A percentile compares a stretch with the other conserved stretches of the same genome.
Evolutionary conservation across 2,113 vertebrate genomes (phyloP).

Genomic region (Colinus virginianus): DNA sequence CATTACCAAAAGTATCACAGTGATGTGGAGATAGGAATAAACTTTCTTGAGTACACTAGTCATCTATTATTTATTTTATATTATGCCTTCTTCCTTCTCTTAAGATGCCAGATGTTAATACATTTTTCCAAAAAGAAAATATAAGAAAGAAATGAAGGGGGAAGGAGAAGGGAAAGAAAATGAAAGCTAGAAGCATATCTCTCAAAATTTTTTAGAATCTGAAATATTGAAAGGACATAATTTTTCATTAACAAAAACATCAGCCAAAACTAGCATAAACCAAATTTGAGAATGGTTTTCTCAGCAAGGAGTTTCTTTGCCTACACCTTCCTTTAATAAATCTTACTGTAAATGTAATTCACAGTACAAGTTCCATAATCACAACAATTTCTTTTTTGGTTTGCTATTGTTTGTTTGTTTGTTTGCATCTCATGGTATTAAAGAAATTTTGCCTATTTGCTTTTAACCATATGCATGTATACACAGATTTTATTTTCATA

Average conservation of each 20-base stretch:
- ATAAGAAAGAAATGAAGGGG: neutral
- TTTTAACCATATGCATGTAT: neutral
- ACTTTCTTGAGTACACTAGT: neutral
- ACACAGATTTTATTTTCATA: neutral
- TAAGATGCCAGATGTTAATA: neutral
- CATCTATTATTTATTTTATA: neutral
- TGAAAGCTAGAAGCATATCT: neutral
- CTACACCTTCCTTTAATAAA: neutral
- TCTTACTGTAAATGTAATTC: neutral
- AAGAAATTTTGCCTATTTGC: neutral
- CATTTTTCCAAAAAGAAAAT: neutral
- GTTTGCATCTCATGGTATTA: neutral
- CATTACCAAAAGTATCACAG: neutral
- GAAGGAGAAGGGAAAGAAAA: neutral
- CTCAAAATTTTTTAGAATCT: neutral
- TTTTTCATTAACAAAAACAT: neutral
- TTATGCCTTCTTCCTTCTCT: neutral
- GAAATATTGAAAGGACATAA: neutral
- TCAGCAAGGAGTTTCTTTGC: neutral
- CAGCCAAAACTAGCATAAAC: neutral
- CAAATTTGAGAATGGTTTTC: neutral
- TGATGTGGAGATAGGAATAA: neutral
- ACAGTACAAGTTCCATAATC: neutral
- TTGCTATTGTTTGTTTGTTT: neutral
- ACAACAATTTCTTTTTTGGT: neutral